Conservation (phyloP, 2,113 vertebrate species). For the Prietella phreatophila region DNA sequence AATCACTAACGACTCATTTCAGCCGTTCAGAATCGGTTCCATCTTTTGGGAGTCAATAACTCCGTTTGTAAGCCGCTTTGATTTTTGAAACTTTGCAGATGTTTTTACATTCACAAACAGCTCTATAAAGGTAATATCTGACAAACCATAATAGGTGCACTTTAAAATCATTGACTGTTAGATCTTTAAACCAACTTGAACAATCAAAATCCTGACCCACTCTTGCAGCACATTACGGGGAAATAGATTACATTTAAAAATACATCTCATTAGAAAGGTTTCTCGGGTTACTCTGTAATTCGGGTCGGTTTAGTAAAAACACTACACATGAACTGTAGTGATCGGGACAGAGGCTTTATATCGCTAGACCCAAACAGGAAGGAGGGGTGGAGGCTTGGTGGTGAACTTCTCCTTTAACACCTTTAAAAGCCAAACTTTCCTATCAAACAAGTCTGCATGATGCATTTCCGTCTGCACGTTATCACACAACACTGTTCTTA, state of each 20-base stretch:
- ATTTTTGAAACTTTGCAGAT: too few relatives aligned
- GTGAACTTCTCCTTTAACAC: slow-evolving; percentile 14
- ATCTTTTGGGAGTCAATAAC: too few relatives aligned
- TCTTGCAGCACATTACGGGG: not conserved
- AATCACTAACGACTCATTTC: too few relatives aligned
- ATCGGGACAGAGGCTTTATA: slow-evolving; percentile 19
- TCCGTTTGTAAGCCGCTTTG: too few relatives aligned
- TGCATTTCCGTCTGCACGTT: not conserved
- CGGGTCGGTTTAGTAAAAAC: not conserved
- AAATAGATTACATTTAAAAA: not conserved
- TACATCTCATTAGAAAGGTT: not conserved
- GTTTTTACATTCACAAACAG: too few relatives aligned
- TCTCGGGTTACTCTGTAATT: not conserved
- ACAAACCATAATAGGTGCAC: too few relatives aligned
- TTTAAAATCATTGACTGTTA: not conserved
- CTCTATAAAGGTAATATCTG: too few relatives aligned
- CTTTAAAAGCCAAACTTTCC: not conserved
- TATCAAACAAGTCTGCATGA: not conserved
- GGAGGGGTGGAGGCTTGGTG: not conserved
- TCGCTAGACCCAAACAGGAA: slow-evolving; percentile 31
- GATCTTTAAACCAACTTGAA: not conserved
- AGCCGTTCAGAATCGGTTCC: too few relatives aligned
- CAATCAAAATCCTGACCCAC: not conserved
- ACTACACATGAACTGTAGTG: not conserved
- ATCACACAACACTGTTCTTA: not conserved